These are phyloP conservation scores for Geophilus truncorum DNA, from an alignment of 2,888 invertebrate genomes.

Conservation along the genomic window DNA sequence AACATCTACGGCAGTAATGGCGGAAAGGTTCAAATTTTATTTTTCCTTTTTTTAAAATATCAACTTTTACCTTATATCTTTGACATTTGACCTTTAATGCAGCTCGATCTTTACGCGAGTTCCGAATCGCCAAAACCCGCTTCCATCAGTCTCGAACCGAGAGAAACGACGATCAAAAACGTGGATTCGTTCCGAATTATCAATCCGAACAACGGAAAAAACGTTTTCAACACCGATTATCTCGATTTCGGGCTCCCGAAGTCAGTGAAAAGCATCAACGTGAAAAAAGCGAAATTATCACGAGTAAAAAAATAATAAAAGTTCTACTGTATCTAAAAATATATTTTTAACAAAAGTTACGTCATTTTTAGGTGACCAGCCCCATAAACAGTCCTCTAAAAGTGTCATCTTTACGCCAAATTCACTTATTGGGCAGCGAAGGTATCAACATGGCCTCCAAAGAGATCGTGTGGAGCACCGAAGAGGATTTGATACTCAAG, in stretches of 20 bases:
- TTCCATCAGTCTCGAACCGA: background rate
- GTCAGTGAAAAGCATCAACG: conserved; percentile 52
- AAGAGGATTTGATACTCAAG: conserved; percentile 70
- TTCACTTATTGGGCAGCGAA: conserved; percentile 71
- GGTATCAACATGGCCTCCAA: conserved; percentile 57
- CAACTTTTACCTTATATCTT: conserved; percentile 41
- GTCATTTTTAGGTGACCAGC: conserved; percentile 56
- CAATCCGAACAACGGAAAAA: conserved; percentile 59
- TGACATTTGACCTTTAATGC: conserved; percentile 44
- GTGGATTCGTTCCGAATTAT: conserved; percentile 65
- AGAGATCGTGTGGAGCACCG: conserved; percentile 67
- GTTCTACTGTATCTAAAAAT: background rate
- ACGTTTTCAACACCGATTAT: conserved; percentile 69
- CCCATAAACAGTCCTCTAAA: conserved; percentile 63
- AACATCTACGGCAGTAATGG: conserved; percentile 41
- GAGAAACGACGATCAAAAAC: conserved; percentile 45
- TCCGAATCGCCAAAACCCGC: background rate
- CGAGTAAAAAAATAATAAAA: conserved; percentile 37
- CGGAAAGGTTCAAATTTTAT: conserved; percentile 39
- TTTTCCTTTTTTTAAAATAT: background rate
- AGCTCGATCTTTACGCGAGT: conserved; percentile 29
- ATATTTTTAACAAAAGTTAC: background rate
- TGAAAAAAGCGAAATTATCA: conserved; percentile 41
- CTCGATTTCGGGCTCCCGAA: conserved; percentile 66
- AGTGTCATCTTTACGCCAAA: conserved; percentile 63